phyloP scores from a whole-genome alignment of 2,888 invertebrate species.

The Eupithecia inturbata region DNA sequence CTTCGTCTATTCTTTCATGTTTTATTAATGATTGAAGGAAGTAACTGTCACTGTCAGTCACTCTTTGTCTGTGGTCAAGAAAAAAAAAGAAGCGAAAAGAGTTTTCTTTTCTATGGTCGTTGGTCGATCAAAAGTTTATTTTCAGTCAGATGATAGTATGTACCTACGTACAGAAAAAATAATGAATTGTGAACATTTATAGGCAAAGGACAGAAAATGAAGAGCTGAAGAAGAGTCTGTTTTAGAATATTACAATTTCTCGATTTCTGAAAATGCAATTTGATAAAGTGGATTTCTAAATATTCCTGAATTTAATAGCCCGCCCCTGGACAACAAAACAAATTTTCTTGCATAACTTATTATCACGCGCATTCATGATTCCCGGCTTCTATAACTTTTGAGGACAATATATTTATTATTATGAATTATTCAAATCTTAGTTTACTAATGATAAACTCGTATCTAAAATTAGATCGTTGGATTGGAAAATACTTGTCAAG shows the following conservation, averaged over 20 bases:
- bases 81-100: too few species aligned
- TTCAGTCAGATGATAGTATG: too few species aligned
- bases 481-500: constrained; percentile 54
- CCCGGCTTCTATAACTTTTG: constrained; percentile 39
- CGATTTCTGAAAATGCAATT: not conserved
- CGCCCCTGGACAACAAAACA: not conserved
- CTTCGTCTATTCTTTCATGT: too few species aligned
- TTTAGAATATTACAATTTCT: not conserved
- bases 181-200: too few species aligned
- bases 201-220: not conserved
- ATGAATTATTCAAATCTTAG: constrained; percentile 71
- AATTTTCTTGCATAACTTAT: not conserved
- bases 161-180: too few species aligned
- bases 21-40: too few species aligned
- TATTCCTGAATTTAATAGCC: not conserved
- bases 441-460: constrained; percentile 57
- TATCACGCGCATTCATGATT: constrained; percentile 36
- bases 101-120: too few species aligned
- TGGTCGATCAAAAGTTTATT: too few species aligned
- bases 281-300: not conserved
- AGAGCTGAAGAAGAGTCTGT: not conserved
- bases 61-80: too few species aligned
- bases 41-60: too few species aligned
- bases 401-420: constrained; percentile 45
- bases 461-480: constrained; percentile 62